A percentile compares a stretch with the other conserved stretches of the same genome.
These are phyloP conservation scores for Chaenocephalus aceratus DNA, from an alignment of 2,113 vertebrate genomes.

Conservation along the genomic window DNA sequence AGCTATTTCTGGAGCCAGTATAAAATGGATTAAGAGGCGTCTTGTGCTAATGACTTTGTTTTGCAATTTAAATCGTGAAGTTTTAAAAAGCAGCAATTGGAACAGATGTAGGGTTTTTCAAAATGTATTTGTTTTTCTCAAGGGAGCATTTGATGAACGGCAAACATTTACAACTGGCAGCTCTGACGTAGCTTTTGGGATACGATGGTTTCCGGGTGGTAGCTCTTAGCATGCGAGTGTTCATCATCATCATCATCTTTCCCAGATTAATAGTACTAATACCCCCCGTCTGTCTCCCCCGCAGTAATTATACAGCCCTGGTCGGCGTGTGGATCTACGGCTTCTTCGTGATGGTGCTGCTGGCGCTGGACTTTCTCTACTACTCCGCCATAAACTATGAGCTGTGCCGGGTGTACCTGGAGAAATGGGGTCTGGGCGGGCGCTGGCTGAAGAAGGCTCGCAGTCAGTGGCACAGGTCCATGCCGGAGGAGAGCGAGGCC, in stretches of 20 bases:
- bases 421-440: constrained; percentile 94
- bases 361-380: constrained; percentile 95
- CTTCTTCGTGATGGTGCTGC: constrained; percentile 93
- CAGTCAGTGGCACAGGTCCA: constrained; percentile 87
- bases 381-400: constrained; percentile 99
- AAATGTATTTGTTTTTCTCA: constrained; percentile 42
- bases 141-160: constrained; percentile 48
- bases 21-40: constrained; percentile 39
- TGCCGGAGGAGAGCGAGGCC: constrained; percentile 83
- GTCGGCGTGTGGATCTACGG: constrained; percentile 99
- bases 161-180: constrained; percentile 42
- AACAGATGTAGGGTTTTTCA: constrained; percentile 53
- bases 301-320: constrained; percentile 96
- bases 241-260: constrained; percentile 34
- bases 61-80: not conserved
- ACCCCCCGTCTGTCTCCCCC: constrained; percentile 26
- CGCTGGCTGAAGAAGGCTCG: constrained; percentile 94
- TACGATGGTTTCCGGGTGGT: constrained; percentile 40
- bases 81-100: constrained; percentile 40
- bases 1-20: constrained; percentile 42
- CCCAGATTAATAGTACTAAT: constrained; percentile 42
- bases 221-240: constrained; percentile 39
- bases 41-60: constrained; percentile 42
- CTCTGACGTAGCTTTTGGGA: constrained; percentile 20
- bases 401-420: constrained; percentile 94